Percentiles rank a stretch among this genome's conserved stretches.
These are phyloP conservation scores for Hipposideros larvatus DNA, from an alignment of 2,797 vertebrate species.

Conservation along the genomic window DNA sequence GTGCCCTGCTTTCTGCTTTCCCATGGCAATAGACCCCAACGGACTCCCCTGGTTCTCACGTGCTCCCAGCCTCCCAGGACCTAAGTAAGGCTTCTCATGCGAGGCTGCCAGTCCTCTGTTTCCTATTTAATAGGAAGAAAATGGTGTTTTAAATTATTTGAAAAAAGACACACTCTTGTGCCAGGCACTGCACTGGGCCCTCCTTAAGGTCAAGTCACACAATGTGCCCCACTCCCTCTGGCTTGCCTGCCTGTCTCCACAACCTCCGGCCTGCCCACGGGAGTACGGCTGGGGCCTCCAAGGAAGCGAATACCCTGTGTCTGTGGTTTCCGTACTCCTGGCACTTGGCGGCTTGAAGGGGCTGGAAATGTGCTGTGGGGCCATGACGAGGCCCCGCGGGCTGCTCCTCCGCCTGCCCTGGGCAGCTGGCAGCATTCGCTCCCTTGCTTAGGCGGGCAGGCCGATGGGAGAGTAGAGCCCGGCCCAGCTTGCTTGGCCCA, in stretches of 20 bases:
- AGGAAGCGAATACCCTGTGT: background rate
- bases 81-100: accelerated
- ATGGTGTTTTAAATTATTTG: background rate
- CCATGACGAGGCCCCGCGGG: accelerated
- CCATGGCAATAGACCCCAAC: background rate
- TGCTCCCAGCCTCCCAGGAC: background rate
- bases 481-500: background rate
- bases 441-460: background rate
- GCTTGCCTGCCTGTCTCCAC: background rate
- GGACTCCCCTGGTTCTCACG: background rate
- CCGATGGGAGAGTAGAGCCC: background rate
- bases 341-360: background rate
- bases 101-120: background rate
- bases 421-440: background rate
- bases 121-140: background rate
- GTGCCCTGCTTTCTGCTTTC: background rate
- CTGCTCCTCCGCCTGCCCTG: background rate
- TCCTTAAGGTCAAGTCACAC: background rate
- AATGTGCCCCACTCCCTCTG: accelerated
- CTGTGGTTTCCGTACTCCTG: background rate
- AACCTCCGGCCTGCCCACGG: background rate
- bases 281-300: background rate
- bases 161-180: background rate
- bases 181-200: background rate
- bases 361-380: background rate